Percentiles rank a stretch among this genome's conserved stretches.
These are phyloP conservation scores for Icerya purchasi DNA, from an alignment of 2,888 invertebrate species.

Conservation along the genomic window DNA sequence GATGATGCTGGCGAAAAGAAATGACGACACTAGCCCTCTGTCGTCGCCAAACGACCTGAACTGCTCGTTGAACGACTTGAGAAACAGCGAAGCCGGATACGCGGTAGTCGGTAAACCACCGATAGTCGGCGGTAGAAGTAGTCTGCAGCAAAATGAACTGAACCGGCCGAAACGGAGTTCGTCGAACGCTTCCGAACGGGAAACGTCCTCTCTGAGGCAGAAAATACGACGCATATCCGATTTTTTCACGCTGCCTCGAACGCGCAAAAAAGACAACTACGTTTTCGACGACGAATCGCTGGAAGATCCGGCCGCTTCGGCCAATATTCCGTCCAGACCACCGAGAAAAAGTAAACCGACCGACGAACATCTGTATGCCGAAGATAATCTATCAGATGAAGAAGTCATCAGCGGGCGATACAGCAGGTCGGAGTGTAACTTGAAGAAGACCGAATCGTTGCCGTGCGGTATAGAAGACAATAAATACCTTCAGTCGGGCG, in stretches of 20 bases:
- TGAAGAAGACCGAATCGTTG: constrained; percentile 7
- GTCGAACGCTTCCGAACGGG: neutral
- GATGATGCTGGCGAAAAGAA: constrained; percentile 34
- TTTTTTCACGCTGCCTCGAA: constrained; percentile 11
- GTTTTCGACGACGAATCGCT: neutral
- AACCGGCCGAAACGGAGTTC: too few relatives aligned
- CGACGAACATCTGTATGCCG: constrained; percentile 20
- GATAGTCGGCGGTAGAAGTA: neutral
- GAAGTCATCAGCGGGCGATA: constrained; percentile 20
- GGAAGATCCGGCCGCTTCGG: neutral
- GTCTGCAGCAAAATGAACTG: too few relatives aligned
- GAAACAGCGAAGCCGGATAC: constrained; percentile 32
- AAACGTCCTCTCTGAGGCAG: neutral
- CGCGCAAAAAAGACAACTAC: constrained; percentile 3
- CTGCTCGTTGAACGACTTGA: constrained; percentile 17
- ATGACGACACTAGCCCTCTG: constrained; percentile 21
- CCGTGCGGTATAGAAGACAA: constrained; percentile 9
- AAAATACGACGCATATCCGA: constrained; percentile 8
- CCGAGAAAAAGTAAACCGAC: constrained; percentile 32
- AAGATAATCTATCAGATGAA: constrained; percentile 24
- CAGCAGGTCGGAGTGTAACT: constrained; percentile 21
- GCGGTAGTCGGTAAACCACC: constrained; percentile 46
- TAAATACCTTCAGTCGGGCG: constrained; percentile 44
- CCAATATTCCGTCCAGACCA: constrained; percentile 6
- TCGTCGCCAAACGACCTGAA: constrained; percentile 23